These are phyloP conservation scores for Rhamnusium bicolor DNA, from an alignment of 2,888 invertebrate genomes.

Conservation along the genomic window DNA sequence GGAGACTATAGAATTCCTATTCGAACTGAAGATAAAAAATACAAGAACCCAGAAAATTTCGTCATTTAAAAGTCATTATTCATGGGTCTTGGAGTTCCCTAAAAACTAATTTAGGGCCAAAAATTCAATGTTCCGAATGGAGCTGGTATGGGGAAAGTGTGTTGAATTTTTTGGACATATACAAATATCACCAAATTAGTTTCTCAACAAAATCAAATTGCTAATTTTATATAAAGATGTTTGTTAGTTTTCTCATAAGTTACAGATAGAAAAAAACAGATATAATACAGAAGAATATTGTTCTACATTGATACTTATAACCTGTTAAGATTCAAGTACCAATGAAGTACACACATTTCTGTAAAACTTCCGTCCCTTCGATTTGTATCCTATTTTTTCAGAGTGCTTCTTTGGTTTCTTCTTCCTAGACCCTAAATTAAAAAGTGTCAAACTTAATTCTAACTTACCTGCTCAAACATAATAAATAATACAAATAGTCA, in stretches of 20 bases:
- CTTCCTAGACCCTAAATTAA: not conserved
- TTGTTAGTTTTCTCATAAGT: not conserved
- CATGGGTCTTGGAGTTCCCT: too few relatives aligned
- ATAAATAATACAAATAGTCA: not conserved
- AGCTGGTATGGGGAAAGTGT: too few relatives aligned
- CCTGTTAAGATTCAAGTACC: not conserved
- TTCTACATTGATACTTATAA: not conserved
- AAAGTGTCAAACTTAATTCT: not conserved
- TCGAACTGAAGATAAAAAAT: too few relatives aligned
- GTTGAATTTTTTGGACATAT: too few relatives aligned
- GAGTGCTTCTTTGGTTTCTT: not conserved
- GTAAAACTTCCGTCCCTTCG: not conserved
- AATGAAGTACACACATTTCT: not conserved
- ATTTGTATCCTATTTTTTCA: slow-evolving; percentile 18
- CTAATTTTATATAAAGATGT: too few relatives aligned
- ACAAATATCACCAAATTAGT: too few relatives aligned
- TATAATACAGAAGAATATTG: not conserved
- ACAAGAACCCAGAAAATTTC: too few relatives aligned
- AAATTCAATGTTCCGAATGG: too few relatives aligned
- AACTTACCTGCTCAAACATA: slow-evolving; percentile 22
- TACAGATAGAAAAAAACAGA: slow-evolving; percentile 12
- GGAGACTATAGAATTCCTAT: too few relatives aligned
- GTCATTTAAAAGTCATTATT: too few relatives aligned
- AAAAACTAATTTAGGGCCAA: too few relatives aligned
- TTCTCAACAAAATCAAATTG: not conserved